Base-by-base conservation (phyloP, 2,797 vertebrate genomes). In the Chromis chromis region DNA sequence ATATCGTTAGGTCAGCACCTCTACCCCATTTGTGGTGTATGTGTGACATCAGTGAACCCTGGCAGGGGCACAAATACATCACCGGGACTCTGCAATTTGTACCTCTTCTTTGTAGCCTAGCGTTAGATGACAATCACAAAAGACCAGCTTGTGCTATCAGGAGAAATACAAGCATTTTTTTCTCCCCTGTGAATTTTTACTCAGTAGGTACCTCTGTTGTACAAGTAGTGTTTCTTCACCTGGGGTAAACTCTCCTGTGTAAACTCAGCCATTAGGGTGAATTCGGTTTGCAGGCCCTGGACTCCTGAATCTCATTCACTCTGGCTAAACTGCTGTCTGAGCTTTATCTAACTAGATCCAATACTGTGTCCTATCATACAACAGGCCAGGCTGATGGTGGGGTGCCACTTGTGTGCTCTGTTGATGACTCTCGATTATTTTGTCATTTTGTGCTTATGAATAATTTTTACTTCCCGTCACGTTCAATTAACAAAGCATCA, bases 1-100 rank as follows among this genome's bases (percentile, higher is more conserved):
- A 39, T 62, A 81, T 63, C 3, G 21, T 66, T 74, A 24, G 39
- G 65, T 79, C 71, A 74, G 74, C 70, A 61, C 55, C 65, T 70
- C 67, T 27, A 59, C 59, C 52, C 50, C 14, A 46, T 19, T 28
- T 46, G 50, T 42, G n/a, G 48, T 36, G 50, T 48, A 57, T 70
- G 39, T 28, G 22, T 39, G 57, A 83, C 50, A 65, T 24, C 24
- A 21, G 52, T 75, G 27, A 82, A 79, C 63, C 33, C 55, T 48
- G 10, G n/a, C 6, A 62, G 55, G 28, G 50, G 58, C 59, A 55
- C 21, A 73, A 60, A 76, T 50, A 56, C 60, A 25, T 71, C 36
- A 55, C 24, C 31, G 31, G 16, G 24, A 13, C 60, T 69, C 57
- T 53, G 52, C 64, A 70, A 60, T 56, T 57, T 79, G 19, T 46